Evolutionary conservation across 2,888 invertebrate species (phyloP).

Genomic region (Calliphora vomitoria): DNA sequence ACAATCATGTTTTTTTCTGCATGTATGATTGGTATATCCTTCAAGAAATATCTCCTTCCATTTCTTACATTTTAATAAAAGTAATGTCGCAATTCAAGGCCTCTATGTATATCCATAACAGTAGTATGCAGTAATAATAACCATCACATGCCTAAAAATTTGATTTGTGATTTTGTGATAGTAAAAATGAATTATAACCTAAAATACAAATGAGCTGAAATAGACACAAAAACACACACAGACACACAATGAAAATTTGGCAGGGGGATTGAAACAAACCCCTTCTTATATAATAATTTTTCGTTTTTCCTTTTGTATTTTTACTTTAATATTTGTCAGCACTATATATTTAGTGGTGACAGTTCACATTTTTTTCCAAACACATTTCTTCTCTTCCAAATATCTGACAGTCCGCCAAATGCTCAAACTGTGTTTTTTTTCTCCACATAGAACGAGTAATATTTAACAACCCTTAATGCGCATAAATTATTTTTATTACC

Average conservation of each 20-base stretch:
- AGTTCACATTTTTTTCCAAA: slow-evolving; percentile 49
- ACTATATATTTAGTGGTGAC: slow-evolving; percentile 70
- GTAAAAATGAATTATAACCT: slow-evolving; percentile 81
- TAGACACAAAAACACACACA: slow-evolving; percentile 13
- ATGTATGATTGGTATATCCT: no score
- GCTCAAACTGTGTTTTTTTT: slow-evolving; percentile 48
- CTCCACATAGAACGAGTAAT: slow-evolving; percentile 26
- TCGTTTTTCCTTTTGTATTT: slow-evolving; percentile 1
- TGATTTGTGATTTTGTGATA: slow-evolving; percentile 84
- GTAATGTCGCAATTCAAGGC: background rate
- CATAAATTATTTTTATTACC: slow-evolving; percentile 84
- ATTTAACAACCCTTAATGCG: slow-evolving; percentile 81
- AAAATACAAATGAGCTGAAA: slow-evolving; percentile 68
- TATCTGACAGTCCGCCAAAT: slow-evolving; percentile 71
- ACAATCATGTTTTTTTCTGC: no score
- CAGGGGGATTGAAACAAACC: slow-evolving; percentile 40
- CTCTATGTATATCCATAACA: slow-evolving; percentile 4
- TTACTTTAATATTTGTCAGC: slow-evolving; percentile 66
- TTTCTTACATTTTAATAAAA: background rate
- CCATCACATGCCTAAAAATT: slow-evolving; percentile 82
- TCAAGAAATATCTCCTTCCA: no score
- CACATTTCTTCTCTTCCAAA: slow-evolving; percentile 42
- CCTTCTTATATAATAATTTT: slow-evolving; percentile 48
- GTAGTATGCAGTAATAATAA: slow-evolving; percentile 70
- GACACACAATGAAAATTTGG: background rate